phyloP scores from a whole-genome alignment of 2,797 vertebrate species.

The Sphenopsis melanotis region DNA sequence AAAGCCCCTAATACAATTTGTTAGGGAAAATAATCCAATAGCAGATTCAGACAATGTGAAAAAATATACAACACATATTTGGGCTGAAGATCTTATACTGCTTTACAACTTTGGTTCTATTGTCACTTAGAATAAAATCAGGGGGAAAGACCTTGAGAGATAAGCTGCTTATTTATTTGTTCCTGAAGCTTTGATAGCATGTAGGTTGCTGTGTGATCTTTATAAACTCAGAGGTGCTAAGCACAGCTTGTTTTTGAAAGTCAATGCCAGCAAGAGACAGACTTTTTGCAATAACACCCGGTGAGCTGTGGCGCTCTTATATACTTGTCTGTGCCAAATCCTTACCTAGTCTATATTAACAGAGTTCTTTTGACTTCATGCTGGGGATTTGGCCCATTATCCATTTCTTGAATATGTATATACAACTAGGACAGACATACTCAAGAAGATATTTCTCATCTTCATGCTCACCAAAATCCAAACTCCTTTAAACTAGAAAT shows the following conservation, averaged over 20 bases:
- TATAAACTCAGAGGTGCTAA: slow-evolving; percentile 71
- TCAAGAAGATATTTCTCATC: background rate
- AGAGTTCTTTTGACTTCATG: slow-evolving; percentile 15
- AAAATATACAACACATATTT: slow-evolving; percentile 33
- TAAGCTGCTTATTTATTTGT: slow-evolving; percentile 65
- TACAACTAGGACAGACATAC: background rate
- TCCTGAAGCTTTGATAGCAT: slow-evolving; percentile 48
- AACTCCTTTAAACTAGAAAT: background rate
- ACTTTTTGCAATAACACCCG: slow-evolving; percentile 67
- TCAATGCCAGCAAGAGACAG: slow-evolving; percentile 72
- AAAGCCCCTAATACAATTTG: background rate
- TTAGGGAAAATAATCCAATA: background rate
- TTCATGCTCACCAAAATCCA: background rate
- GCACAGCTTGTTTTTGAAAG: slow-evolving; percentile 74
- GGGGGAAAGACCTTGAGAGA: slow-evolving; percentile 47
- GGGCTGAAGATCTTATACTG: background rate
- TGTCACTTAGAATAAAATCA: slow-evolving; percentile 60
- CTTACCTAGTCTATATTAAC: slow-evolving; percentile 36
- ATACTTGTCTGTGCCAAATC: slow-evolving; percentile 44
- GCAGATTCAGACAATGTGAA: slow-evolving; percentile 29
- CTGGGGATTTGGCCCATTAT: slow-evolving; percentile 35
- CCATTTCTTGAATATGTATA: slow-evolving; percentile 56
- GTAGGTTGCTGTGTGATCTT: slow-evolving; percentile 65
- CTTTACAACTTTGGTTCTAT: slow-evolving; percentile 52
- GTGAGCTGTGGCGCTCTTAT: slow-evolving; percentile 60